phyloP scores from a whole-genome alignment of 2,113 vertebrate genomes.

The Bubalus kerabau region DNA sequence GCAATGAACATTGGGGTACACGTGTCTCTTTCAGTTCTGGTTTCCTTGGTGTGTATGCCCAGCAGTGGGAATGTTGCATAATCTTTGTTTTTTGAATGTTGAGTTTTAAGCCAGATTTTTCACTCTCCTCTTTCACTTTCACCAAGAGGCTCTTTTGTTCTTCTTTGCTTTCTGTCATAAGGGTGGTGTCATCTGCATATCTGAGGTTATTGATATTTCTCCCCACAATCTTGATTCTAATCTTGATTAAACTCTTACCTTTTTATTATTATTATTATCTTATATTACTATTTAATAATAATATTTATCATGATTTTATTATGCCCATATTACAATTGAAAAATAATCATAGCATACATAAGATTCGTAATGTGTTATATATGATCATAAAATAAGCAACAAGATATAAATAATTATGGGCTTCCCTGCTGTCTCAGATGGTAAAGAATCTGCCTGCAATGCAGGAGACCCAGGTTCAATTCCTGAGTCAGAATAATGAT shows the following conservation, averaged over 20 bases:
- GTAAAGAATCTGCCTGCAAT: background rate
- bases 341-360: background rate
- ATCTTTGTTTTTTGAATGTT: background rate
- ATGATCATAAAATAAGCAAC: background rate
- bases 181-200: background rate
- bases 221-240: background rate
- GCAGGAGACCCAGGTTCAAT: background rate
- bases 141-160: background rate
- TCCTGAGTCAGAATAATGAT: background rate
- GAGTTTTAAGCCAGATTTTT: background rate
- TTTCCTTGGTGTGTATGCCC: background rate
- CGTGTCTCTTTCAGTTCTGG: background rate
- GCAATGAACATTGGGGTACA: background rate
- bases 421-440: background rate
- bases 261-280: background rate
- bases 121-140: background rate
- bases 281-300: background rate
- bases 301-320: background rate
- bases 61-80: background rate
- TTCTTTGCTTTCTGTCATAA: background rate
- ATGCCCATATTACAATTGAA: background rate
- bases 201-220: background rate
- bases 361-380: background rate
- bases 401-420: background rate
- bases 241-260: background rate